Conservation (phyloP, 2,888 invertebrate species). For the Brachycybe producta region DNA sequence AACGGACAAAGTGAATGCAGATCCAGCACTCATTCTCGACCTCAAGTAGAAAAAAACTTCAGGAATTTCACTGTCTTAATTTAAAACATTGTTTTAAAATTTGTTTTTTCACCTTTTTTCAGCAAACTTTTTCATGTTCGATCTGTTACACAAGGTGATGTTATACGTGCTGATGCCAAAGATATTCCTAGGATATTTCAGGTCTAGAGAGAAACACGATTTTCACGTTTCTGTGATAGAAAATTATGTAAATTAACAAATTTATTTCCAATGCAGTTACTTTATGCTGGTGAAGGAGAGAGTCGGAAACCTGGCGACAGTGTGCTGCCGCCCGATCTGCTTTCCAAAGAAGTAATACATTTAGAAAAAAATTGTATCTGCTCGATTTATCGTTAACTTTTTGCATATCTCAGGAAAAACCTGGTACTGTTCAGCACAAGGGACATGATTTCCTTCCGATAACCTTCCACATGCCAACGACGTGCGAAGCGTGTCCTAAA, state of each 20-base stretch:
- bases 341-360: conserved; percentile 25
- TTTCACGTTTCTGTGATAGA: neutral
- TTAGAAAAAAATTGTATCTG: no score
- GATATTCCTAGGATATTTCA: conserved; percentile 97
- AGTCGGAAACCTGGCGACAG: conserved; percentile 38
- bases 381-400: neutral
- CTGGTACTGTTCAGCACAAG: conserved; percentile 60
- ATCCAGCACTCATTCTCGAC: conserved; percentile 88
- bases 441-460: conserved; percentile 94
- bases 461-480: conserved; percentile 94
- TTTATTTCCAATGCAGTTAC: conserved; percentile 44
- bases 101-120: conserved; percentile 27
- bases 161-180: conserved; percentile 95
- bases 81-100: no score
- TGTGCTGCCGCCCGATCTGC: conserved; percentile 21
- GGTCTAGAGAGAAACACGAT: conserved; percentile 34
- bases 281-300: conserved; percentile 95
- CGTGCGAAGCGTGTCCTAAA: conserved; percentile 93
- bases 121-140: conserved; percentile 98
- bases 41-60: conserved; percentile 53
- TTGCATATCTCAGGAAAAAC: conserved; percentile 34
- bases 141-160: conserved; percentile 96
- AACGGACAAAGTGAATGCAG: conserved; percentile 82
- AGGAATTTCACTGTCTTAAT: neutral
- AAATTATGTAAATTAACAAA: conserved; percentile 1